A percentile compares a stretch with the other conserved stretches of the same genome.
Evolutionary conservation across 2,113 vertebrate genomes (phyloP).

Genomic region (Eolophus roseicapilla): DNA sequence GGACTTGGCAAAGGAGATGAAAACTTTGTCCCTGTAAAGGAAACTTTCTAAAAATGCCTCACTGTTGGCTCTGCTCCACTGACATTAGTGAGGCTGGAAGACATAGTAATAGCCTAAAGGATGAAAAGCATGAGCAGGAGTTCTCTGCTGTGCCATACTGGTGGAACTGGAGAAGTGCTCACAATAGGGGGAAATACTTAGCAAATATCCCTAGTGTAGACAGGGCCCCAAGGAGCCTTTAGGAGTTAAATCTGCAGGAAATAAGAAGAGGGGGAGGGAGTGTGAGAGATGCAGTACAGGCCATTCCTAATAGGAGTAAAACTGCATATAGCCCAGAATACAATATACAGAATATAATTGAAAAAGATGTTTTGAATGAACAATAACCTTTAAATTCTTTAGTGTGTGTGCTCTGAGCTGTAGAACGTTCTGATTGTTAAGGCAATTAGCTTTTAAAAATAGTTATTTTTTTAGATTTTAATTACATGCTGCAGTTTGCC

Average conservation of each 20-base stretch:
- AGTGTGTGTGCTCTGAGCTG: constrained; percentile 40
- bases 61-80: constrained; percentile 4
- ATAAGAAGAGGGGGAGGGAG: neutral
- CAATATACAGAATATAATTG: neutral
- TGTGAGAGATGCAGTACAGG: constrained; percentile 21
- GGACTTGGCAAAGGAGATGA: neutral
- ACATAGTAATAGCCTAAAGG: neutral
- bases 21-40: neutral
- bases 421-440: constrained; percentile 56
- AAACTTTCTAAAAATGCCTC: constrained; percentile 39
- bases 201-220: neutral
- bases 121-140: constrained; percentile 5
- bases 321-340: constrained; percentile 4
- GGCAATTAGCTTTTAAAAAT: constrained; percentile 68
- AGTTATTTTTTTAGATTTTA: constrained; percentile 66
- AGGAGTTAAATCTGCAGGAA: constrained; percentile 43
- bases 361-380: constrained; percentile 36
- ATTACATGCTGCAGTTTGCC: constrained; percentile 71
- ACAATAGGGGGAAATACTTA: constrained; percentile 29
- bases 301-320: constrained; percentile 37
- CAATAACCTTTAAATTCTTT: constrained; percentile 45
- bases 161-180: constrained; percentile 2
- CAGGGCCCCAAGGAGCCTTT: neutral
- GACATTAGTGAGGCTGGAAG: constrained; percentile 13
- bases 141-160: neutral